Evolutionary conservation across 2,888 invertebrate genomes (phyloP), one percentile per base, ranked within the genome.

Genomic region (Eucera pruinosa): DNA sequence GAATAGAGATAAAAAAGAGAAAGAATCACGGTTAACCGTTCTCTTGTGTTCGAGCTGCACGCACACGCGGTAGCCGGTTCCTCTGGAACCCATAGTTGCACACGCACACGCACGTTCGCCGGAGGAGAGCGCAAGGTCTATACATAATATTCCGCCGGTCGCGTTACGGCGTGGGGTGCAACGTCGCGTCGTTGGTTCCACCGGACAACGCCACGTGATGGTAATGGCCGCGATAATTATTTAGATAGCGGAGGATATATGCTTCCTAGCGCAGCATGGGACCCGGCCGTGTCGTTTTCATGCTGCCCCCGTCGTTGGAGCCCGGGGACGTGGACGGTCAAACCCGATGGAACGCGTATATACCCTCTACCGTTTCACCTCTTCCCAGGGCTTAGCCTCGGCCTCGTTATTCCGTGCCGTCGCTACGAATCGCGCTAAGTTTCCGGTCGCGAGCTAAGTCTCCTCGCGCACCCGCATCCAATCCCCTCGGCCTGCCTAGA

Each of bases 211-310:
- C 88, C 88, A 87, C 88, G 89, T 88, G 89, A 90, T 89, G 89
- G 88, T 90, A 90, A 90, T 89, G 89, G 89, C 88, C 81, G 90
- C 87, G 90, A 90, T 90, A 90, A 90, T 90, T 90, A 90, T 90
- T 90, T 89, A 90, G 90, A 90, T 90, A 90, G 87, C 88, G 87
- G 86, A 88, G 89, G 89, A 90, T 90, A 88, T 89, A 90, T 89
- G 90, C 88, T 89, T 89, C 88, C 89, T 89, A 90, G 86, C 89
- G 83, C 89, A 88, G 89, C 90, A 89, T 90, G 90, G 85, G 88
- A 89, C 88, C 88, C 72, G 83, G 82, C 83, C 83, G 80, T 88
- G 85, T 87, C 86, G 87, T 85, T 88, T 86, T 81, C 85, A 86
- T 80, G 84, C 83, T 82, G 84, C 82, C 78, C 68, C 76, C 78